Evolutionary conservation across 1,140 invertebrate genomes (phyloP).

Genomic region (Drosophila subpulchrella): DNA sequence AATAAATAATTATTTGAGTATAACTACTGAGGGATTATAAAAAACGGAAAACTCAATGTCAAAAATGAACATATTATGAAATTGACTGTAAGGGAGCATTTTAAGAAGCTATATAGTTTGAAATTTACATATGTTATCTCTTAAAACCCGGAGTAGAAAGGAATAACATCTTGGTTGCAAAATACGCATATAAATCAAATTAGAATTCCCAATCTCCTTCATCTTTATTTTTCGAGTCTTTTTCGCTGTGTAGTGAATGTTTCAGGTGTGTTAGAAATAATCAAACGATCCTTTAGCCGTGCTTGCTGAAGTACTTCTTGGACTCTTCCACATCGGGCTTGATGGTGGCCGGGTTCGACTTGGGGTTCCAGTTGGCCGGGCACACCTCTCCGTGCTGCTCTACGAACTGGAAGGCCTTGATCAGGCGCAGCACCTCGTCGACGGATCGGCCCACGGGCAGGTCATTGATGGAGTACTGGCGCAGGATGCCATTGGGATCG

Average conservation of each 20-base stretch:
- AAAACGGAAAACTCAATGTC: no score
- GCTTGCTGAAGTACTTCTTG: slow-evolving; percentile 91
- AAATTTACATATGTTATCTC: background rate
- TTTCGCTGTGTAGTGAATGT: slow-evolving; percentile 46
- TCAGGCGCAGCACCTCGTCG: slow-evolving; percentile 94
- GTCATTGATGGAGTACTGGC: slow-evolving; percentile 94
- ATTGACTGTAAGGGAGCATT: no score
- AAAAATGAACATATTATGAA: no score
- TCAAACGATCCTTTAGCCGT: slow-evolving; percentile 73
- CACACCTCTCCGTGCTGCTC: slow-evolving; percentile 97
- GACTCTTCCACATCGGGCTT: slow-evolving; percentile 93
- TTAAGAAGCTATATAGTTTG: no score
- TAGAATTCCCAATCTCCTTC: background rate
- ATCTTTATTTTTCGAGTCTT: slow-evolving; percentile 35
- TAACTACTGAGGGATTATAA: background rate
- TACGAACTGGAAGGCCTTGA: slow-evolving; percentile 97
- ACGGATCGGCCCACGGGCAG: slow-evolving; percentile 96
- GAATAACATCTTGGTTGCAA: no score
- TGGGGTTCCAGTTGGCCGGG: slow-evolving; percentile 93
- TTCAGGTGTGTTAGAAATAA: slow-evolving; percentile 12
- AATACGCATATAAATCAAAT: background rate
- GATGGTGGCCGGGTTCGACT: slow-evolving; percentile 90
- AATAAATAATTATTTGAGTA: slow-evolving; percentile 10
- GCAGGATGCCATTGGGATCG: slow-evolving; percentile 88
- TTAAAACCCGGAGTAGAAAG: no score